Conservation (phyloP, 2,888 invertebrate species). For the Ptychoptera albimana region DNA sequence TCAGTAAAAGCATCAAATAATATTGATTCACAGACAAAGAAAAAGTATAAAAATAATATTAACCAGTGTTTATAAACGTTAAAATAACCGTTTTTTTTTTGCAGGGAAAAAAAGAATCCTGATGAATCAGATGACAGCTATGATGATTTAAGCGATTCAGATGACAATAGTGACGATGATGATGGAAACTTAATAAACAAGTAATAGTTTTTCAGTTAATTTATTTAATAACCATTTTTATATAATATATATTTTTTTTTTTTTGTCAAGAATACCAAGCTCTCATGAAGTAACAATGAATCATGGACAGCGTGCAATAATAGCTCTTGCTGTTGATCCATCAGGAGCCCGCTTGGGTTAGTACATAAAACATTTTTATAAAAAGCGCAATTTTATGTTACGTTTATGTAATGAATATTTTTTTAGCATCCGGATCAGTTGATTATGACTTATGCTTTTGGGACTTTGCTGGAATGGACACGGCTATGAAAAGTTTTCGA, state of each 20-base stretch:
- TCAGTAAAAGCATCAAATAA: no score
- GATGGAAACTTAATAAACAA: constrained; percentile 12
- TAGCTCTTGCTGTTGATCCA: constrained; percentile 82
- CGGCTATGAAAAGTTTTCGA: constrained; percentile 77
- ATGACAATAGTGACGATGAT: constrained; percentile 11
- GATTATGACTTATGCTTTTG: constrained; percentile 95
- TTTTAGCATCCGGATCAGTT: constrained; percentile 70
- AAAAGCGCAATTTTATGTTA: no score
- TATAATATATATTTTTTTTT: constrained; percentile 19
- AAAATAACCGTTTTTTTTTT: no score
- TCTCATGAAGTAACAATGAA: constrained; percentile 65
- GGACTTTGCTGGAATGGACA: constrained; percentile 99
- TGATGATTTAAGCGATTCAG: constrained; percentile 4
- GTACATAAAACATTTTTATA: not conserved
- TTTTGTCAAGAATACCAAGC: constrained; percentile 56
- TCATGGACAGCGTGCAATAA: constrained; percentile 82
- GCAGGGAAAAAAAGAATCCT: constrained; percentile 2
- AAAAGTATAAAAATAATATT: no score
- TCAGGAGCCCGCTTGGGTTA: constrained; percentile 65
- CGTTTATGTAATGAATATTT: constrained; percentile 4
- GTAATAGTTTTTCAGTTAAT: not conserved
- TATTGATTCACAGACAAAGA: no score
- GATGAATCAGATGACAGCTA: constrained; percentile 2
- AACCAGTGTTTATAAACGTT: no score
- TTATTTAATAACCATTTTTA: not conserved